Evolutionary conservation across 2,888 invertebrate species (phyloP), one percentile per base, ranked within the genome.

Genomic region (Reticulitermes lucifugus): DNA sequence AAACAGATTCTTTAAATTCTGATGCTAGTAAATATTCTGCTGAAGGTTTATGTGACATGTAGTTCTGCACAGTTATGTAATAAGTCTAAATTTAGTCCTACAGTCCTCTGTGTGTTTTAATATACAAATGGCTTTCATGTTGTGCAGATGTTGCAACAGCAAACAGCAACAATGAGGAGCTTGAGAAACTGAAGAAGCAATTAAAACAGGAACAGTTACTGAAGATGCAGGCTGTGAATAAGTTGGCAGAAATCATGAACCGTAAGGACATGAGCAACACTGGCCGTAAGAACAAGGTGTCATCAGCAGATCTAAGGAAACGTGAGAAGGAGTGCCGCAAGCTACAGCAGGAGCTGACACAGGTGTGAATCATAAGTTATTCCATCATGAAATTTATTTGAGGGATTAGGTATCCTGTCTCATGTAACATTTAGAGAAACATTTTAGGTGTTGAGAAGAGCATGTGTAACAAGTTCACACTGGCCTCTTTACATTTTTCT

Each of bases 181-280:
- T 97, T 82, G 96, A 96, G 88, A 95, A 96, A 88, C 93, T 98
- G 89, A 94, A 93, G 89, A 95, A 95, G 90, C 97, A 97, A 91
- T 93, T 98, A 89, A 95, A 96, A 91, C 96, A 95, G 41, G 98
- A 98, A 92, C 95, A 95, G 90, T 91, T 98, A 89, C 93, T 98
- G 89, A 98, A 97, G 90, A 96, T 96, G 90, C 97, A 98, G 92
- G 99, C 99, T 83, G 98, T 99, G 87, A 98, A 98, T 91, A 99
- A 99, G 90, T 93, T 99, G 87, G 98, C 98, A 9, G 98, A 99
- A 92, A 97, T 99, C 86, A 96, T 99, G 96, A 98, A 98, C 91
- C 94, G 98, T 89, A 98, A 96, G 90, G 96, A 96, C 89, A 93
- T 96, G 90, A 94, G 94, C 85, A 94, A 94, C 80, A 93, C 94